These are phyloP conservation scores for Pristis pectinata DNA, from an alignment of 2,797 vertebrate genomes.

Conservation along the genomic window DNA sequence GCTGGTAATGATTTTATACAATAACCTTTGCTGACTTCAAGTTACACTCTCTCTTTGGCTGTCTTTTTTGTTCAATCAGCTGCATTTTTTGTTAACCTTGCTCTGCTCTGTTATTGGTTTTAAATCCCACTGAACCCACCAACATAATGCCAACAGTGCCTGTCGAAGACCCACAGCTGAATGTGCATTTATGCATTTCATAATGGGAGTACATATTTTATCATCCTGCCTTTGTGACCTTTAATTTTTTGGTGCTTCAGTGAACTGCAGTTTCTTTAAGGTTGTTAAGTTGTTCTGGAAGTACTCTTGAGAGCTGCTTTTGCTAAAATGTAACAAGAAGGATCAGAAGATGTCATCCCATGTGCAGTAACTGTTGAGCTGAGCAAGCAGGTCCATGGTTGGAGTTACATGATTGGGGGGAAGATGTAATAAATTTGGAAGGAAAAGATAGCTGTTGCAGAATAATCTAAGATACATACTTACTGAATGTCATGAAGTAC, in stretches of 20 bases:
- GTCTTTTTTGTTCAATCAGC: neutral
- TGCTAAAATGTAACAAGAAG: neutral
- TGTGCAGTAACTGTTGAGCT: neutral
- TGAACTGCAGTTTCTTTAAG: neutral
- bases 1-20: neutral
- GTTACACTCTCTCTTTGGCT: too few species aligned
- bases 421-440: neutral
- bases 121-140: slow-evolving; percentile 16
- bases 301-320: neutral
- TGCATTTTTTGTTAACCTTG: neutral
- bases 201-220: neutral
- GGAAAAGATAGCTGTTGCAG: neutral
- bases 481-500: neutral
- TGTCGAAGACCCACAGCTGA: neutral
- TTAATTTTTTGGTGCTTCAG: neutral
- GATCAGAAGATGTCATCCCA: neutral
- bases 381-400: neutral
- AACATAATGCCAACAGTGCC: neutral
- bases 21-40: neutral
- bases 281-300: neutral
- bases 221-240: too few species aligned
- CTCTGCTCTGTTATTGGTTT: neutral
- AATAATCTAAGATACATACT: neutral
- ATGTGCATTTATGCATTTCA: neutral
- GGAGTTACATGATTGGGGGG: too few species aligned